phyloP scores from a whole-genome alignment of 2,113 vertebrate genomes.

The Nesoenas mayeri region DNA sequence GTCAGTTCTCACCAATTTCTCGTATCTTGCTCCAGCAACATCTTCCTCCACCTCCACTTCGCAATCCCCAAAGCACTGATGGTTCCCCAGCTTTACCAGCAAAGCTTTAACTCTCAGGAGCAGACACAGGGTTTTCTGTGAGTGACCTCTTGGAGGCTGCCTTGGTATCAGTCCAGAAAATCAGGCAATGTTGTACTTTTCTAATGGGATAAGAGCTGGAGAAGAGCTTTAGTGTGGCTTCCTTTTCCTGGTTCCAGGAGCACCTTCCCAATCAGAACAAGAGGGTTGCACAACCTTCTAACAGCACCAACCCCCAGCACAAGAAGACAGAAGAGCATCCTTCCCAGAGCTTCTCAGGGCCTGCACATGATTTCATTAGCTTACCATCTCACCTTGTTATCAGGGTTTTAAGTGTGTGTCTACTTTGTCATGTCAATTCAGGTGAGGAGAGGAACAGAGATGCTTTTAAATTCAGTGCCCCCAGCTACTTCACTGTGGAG shows the following conservation, averaged over 20 bases:
- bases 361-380: neutral
- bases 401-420: neutral
- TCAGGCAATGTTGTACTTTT: fast-evolving
- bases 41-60: neutral
- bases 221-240: neutral
- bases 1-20: neutral
- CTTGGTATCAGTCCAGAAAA: neutral
- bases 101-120: neutral
- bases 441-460: neutral
- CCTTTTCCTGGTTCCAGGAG: neutral
- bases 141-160: neutral
- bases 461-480: neutral
- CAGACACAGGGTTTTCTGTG: neutral
- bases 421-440: neutral
- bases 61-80: neutral
- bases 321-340: neutral
- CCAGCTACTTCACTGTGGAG: neutral
- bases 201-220: neutral
- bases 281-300: neutral
- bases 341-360: neutral
- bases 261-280: neutral
- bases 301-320: neutral
- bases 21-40: neutral
- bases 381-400: neutral
- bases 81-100: constrained; percentile 1